Evolutionary conservation across 1,140 invertebrate genomes (phyloP).

Genomic region (Globodera rostochiensis): DNA sequence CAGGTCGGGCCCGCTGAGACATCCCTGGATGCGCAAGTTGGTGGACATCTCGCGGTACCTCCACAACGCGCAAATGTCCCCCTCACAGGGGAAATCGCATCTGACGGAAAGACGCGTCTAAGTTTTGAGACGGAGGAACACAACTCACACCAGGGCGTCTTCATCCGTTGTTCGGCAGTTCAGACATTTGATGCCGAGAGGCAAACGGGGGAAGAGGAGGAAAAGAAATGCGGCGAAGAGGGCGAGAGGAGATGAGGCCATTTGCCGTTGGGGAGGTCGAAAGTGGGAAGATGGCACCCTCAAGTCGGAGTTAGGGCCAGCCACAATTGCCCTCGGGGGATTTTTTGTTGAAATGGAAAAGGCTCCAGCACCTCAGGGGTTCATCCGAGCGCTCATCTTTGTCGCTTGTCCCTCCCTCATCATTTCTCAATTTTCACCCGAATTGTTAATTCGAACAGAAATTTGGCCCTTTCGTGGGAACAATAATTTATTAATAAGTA

Average conservation of each 20-base stretch:
- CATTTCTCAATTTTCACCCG: neutral
- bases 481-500: neutral
- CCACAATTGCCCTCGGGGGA: too few relatives aligned
- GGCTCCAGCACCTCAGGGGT: neutral
- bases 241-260: neutral
- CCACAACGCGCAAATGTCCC: slow-evolving; percentile 46
- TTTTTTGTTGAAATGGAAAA: too few relatives aligned
- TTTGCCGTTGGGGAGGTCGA: neutral
- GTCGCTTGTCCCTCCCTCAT: neutral
- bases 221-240: neutral
- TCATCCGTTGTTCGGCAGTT: slow-evolving; percentile 12
- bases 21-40: slow-evolving; percentile 40
- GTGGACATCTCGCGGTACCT: slow-evolving; percentile 48
- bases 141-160: neutral
- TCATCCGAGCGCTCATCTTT: neutral
- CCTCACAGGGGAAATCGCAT: slow-evolving; percentile 42
- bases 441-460: neutral
- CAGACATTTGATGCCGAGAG: neutral
- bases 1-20: slow-evolving; percentile 12
- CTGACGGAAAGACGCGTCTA: slow-evolving; percentile 25
- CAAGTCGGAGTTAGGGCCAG: neutral
- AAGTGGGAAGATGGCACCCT: neutral
- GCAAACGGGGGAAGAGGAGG: neutral
- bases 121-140: neutral
- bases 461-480: neutral